These are phyloP conservation scores for Sitta europaea DNA, from an alignment of 2,113 vertebrate genomes.

Conservation along the genomic window DNA sequence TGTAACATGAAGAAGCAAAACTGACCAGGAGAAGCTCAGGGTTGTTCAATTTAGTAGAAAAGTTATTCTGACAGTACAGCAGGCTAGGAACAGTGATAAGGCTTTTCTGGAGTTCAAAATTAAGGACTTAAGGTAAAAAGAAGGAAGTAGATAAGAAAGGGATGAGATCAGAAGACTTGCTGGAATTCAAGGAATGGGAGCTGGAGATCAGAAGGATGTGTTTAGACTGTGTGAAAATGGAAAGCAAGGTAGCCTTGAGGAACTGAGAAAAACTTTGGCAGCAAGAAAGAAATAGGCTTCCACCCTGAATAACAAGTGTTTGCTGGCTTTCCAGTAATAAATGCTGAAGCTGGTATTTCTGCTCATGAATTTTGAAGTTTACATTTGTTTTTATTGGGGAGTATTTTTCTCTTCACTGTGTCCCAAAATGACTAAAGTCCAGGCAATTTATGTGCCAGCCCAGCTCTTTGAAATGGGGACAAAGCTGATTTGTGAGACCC, in stretches of 20 bases:
- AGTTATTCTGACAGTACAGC: not conserved
- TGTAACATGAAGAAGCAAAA: not conserved
- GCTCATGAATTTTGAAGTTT: conserved; percentile 49
- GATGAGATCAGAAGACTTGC: not conserved
- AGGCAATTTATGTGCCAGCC: not conserved
- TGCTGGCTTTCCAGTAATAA: conserved; percentile 33
- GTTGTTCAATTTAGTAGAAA: not conserved
- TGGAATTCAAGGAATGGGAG: not conserved
- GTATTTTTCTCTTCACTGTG: conserved; percentile 29
- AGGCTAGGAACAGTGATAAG: not conserved
- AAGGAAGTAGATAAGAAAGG: not conserved
- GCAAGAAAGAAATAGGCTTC: not conserved
- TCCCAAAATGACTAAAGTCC: conserved; percentile 51
- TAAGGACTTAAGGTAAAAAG: not conserved
- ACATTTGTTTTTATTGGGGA: conserved; percentile 64
- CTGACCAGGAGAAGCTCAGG: not conserved
- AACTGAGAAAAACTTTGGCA: not conserved
- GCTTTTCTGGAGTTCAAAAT: not conserved
- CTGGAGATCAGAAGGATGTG: not conserved
- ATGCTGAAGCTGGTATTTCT: conserved; percentile 63
- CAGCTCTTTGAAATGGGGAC: not conserved
- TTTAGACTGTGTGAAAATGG: not conserved
- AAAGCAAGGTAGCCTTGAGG: not conserved
- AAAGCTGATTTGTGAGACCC: not conserved
- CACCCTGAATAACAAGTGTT: conserved; percentile 10